A percentile compares a stretch with the other conserved stretches of the same genome.
Evolutionary conservation across 30 jellyfish, hydroid and myxozoan species (phyloP).

Genomic region (Clytia hemisphaerica): DNA sequence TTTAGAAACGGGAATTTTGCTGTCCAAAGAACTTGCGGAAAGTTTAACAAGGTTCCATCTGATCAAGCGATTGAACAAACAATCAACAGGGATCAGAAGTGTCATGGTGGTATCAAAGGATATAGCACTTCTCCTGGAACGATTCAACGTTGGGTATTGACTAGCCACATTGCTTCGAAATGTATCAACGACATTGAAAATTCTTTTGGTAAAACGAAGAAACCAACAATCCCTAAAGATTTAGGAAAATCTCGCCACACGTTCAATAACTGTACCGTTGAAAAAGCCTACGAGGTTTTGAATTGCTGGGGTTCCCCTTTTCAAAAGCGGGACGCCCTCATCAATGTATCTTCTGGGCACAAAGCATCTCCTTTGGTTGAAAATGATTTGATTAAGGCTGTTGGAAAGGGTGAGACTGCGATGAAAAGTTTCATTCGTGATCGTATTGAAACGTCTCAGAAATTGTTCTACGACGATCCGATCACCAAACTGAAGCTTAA

Average conservation of each 20-base stretch:
- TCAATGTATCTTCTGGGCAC: no score
- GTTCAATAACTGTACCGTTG: conserved; percentile 17
- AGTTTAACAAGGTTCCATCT: conserved; percentile 38
- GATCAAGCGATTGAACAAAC: conserved; percentile 46
- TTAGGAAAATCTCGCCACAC: conserved; percentile 16
- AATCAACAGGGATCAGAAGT: conserved; percentile 38
- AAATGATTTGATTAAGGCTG: conserved; percentile 17
- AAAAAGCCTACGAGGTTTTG: conserved; percentile 16
- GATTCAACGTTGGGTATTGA: conserved; percentile 45
- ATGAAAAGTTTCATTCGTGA: background rate
- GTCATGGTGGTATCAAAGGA: conserved; percentile 48
- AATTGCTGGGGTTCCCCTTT: conserved; percentile 29
- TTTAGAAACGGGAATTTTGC: conserved; percentile 32
- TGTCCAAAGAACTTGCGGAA: conserved; percentile 11
- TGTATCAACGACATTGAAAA: conserved; percentile 8
- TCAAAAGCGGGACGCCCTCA: no score
- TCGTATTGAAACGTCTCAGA: background rate
- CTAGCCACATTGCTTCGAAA: conserved; percentile 39
- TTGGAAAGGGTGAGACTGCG: conserved; percentile 7
- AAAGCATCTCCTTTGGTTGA: conserved; percentile 19
- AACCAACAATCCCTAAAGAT: conserved; percentile 14
- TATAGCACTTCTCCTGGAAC: conserved; percentile 41
- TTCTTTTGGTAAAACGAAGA: background rate
- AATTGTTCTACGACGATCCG: conserved; percentile 17
- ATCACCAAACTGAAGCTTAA: conserved; percentile 4